Evolutionary conservation across 37 sponge, comb jelly and placozoan genomes (phyloP).

Genomic region (Cladorhizidae sp.): DNA sequence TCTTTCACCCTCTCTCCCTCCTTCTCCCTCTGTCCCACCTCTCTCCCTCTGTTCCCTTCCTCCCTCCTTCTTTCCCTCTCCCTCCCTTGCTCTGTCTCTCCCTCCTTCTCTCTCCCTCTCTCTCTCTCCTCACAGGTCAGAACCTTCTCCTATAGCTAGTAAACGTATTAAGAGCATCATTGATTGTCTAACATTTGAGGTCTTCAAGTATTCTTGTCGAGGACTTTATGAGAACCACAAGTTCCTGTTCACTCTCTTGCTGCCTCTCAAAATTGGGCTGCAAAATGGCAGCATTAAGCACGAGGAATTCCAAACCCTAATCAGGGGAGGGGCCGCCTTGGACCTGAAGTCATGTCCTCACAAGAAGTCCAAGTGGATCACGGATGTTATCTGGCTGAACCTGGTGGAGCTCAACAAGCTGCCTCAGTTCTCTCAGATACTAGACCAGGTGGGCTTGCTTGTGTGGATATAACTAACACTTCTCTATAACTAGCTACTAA

Average conservation of each 20-base stretch:
- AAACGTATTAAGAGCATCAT: conserved; percentile 93
- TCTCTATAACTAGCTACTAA: too few relatives aligned
- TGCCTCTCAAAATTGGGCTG: conserved; percentile 94
- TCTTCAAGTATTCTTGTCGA: conserved; percentile 89
- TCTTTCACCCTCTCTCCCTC: too few relatives aligned
- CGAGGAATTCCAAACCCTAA: conserved; percentile 90
- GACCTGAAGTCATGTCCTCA: conserved; percentile 92
- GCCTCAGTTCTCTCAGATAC: conserved; percentile 92
- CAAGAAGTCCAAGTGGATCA: conserved; percentile 95
- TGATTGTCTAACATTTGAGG: conserved; percentile 89
- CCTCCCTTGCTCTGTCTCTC: too few relatives aligned
- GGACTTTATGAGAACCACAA: conserved; percentile 97
- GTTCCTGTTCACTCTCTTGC: conserved; percentile 97
- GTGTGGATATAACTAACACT: background rate
- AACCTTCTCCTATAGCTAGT: conserved; percentile 87
- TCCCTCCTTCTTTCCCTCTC: too few relatives aligned
- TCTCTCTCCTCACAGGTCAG: conserved; percentile 82
- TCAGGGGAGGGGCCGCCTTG: conserved; percentile 98
- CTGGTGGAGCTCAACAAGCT: conserved; percentile 93
- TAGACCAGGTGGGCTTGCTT: conserved; percentile 75
- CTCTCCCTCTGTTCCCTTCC: too few relatives aligned
- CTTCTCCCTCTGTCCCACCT: too few relatives aligned
- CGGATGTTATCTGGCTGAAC: conserved; percentile 97
- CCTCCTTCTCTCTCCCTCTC: too few relatives aligned
- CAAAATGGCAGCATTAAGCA: conserved; percentile 82